Conservation (phyloP, 2,888 invertebrate genomes). For the Apantesis nais region DNA sequence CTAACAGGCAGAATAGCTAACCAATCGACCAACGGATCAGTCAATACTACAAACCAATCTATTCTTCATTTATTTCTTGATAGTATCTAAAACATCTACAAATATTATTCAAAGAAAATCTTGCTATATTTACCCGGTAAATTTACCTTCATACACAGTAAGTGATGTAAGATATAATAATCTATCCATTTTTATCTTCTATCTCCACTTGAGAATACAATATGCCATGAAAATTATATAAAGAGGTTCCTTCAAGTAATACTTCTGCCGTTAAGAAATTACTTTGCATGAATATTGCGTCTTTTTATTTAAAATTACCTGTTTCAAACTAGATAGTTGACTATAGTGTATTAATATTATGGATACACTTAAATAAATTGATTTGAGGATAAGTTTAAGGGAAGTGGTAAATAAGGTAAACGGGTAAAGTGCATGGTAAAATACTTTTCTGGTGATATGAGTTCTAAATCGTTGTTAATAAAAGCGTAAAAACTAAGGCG, state of each 20-base stretch:
- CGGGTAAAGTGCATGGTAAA: too few species aligned
- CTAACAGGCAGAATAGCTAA: neutral
- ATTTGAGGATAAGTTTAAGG: too few species aligned
- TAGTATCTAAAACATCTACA: too few species aligned
- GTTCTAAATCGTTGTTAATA: too few species aligned
- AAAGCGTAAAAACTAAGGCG: too few species aligned
- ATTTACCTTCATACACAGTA: neutral
- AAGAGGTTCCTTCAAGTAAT: conserved; percentile 1
- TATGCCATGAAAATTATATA: neutral
- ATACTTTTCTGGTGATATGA: too few species aligned
- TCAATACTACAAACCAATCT: neutral
- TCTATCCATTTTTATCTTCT: neutral
- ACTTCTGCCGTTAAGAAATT: neutral
- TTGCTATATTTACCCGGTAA: neutral
- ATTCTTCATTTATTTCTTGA: neutral
- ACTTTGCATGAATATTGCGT: conserved; percentile 2
- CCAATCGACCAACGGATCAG: neutral
- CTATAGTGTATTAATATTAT: too few species aligned
- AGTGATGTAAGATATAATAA: neutral
- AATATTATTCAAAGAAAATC: neutral
- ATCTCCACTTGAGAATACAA: conserved; percentile 8
- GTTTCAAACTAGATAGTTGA: neutral
- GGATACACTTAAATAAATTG: too few species aligned
- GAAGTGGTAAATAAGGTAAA: too few species aligned
- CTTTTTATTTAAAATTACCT: neutral